A percentile compares a stretch with the other conserved stretches of the same genome.
Evolutionary conservation across 2,797 vertebrate genomes (phyloP).

Genomic region (Tamandua tetradactyla): DNA sequence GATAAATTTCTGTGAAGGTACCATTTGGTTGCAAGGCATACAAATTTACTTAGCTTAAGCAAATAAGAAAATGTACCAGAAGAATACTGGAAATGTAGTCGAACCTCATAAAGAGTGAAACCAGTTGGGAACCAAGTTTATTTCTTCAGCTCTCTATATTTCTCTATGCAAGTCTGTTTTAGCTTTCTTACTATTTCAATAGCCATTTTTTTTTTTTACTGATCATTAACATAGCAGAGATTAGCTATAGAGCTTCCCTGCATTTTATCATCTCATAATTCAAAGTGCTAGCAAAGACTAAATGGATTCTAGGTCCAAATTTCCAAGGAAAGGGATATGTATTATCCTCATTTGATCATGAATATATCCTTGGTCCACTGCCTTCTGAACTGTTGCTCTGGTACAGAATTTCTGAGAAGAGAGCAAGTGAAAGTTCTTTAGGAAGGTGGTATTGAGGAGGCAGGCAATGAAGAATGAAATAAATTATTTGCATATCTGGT

Average conservation of each 20-base stretch:
- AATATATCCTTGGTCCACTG: background rate
- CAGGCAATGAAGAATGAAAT: background rate
- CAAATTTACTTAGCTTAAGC: background rate
- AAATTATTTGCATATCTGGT: background rate
- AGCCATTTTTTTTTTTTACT: background rate
- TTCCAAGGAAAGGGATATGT: background rate
- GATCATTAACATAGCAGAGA: background rate
- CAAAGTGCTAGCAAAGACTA: background rate
- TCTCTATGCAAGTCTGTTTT: background rate
- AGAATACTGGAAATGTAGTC: background rate
- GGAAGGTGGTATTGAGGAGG: background rate
- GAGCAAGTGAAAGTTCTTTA: background rate
- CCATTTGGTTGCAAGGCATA: background rate
- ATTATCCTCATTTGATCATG: background rate
- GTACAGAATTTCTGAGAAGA: background rate
- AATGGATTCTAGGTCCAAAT: slow-evolving; percentile 40
- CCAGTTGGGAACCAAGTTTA: background rate
- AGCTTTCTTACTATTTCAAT: background rate
- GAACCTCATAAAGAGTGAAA: background rate
- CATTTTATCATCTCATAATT: background rate
- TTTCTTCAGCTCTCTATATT: background rate
- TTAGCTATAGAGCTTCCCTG: background rate
- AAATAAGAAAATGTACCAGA: background rate
- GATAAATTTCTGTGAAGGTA: slow-evolving; percentile 38
- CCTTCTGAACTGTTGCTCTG: background rate